These are phyloP conservation scores for Drosophila ficusphila DNA, from an alignment of 1,140 invertebrate species.

Conservation along the genomic window DNA sequence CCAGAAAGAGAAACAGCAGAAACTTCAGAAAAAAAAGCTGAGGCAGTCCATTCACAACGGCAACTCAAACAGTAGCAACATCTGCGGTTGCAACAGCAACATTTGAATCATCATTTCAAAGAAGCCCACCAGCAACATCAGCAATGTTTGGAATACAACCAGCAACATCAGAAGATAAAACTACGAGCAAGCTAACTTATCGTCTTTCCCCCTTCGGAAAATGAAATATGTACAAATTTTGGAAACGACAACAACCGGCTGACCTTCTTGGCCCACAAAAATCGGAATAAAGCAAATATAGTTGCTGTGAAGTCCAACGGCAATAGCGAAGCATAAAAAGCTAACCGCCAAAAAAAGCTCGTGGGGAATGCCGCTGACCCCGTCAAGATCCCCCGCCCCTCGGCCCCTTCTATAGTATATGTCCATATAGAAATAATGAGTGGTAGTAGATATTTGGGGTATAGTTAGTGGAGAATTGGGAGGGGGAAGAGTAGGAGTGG, in stretches of 20 bases:
- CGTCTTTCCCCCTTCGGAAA: background rate
- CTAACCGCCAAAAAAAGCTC: slow-evolving; percentile 31
- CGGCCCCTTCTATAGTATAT: background rate
- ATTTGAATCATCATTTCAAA: background rate
- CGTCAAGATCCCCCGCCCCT: slow-evolving; percentile 13
- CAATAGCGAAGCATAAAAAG: slow-evolving; percentile 31
- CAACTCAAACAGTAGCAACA: background rate
- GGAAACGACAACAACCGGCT: slow-evolving; percentile 31
- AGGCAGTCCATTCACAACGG: background rate
- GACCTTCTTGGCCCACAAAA: slow-evolving; percentile 36
- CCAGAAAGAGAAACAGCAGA: slow-evolving; percentile 11
- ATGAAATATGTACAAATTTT: background rate
- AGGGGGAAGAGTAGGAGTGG: too few species aligned
- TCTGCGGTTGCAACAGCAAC: background rate
- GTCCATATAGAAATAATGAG: background rate
- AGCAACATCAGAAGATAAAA: slow-evolving; percentile 3
- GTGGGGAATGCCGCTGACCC: slow-evolving; percentile 39
- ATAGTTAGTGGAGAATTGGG: background rate
- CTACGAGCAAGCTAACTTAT: background rate
- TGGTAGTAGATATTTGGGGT: background rate
- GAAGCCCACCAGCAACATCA: background rate
- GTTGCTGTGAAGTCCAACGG: slow-evolving; percentile 14
- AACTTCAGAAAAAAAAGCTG: background rate
- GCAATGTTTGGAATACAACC: background rate
- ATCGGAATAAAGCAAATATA: slow-evolving; percentile 25